Evolutionary conservation across 2,797 vertebrate genomes (phyloP).

Genomic region (Schizopygopsis malacanthus): DNA sequence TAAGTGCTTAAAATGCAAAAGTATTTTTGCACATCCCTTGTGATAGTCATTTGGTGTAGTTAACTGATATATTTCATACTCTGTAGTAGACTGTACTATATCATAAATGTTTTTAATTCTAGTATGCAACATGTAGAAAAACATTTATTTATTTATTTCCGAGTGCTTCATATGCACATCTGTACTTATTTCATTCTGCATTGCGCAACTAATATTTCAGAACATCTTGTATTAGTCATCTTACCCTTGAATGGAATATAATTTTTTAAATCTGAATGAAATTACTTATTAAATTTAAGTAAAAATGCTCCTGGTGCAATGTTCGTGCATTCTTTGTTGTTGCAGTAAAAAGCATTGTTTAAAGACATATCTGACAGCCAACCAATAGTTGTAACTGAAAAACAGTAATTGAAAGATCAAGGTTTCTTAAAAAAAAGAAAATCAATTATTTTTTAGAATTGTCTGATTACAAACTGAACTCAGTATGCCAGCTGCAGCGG

Average conservation of each 20-base stretch:
- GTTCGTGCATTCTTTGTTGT: background rate
- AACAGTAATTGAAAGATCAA: constrained; percentile 21
- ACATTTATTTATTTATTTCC: background rate
- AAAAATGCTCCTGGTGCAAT: background rate
- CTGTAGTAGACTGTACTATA: background rate
- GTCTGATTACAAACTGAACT: constrained; percentile 22
- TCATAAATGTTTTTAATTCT: background rate
- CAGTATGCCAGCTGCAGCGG: background rate
- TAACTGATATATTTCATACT: background rate
- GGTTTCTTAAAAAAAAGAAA: constrained; percentile 2
- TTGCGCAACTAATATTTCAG: background rate
- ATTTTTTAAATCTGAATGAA: constrained; percentile 9
- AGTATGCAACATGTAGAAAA: background rate
- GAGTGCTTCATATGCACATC: background rate
- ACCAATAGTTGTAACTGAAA: constrained; percentile 23
- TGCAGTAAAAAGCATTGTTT: constrained; percentile 23
- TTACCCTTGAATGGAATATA: background rate
- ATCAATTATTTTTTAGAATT: background rate
- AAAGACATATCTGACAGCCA: constrained; percentile 14
- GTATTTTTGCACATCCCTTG: background rate
- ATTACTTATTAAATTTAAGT: background rate
- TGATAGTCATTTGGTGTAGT: background rate
- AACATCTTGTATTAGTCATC: background rate
- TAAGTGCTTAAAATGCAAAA: background rate
- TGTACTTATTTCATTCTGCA: background rate